Conservation (phyloP, 2,888 invertebrate genomes). For the Mesochorus sp. region DNA sequence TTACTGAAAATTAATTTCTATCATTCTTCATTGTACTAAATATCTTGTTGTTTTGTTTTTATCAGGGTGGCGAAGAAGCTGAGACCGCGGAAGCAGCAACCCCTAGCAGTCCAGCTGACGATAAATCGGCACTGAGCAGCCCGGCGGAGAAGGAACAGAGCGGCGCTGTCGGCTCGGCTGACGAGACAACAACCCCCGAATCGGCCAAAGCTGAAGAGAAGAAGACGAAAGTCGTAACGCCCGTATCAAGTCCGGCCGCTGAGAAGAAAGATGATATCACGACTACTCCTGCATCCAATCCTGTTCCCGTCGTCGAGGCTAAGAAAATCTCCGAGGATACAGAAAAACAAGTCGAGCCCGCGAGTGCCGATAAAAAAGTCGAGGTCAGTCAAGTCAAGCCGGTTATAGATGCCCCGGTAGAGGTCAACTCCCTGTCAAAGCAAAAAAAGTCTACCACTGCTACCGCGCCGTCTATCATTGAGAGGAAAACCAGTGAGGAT, state of each 20-base stretch:
- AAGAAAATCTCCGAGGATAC: conserved; percentile 70
- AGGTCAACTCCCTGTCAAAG: conserved; percentile 73
- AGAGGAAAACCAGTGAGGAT: conserved; percentile 82
- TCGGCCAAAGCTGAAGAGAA: conserved; percentile 65
- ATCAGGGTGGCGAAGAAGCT: conserved; percentile 79
- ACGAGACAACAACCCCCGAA: conserved; percentile 51
- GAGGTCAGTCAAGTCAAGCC: conserved; percentile 80
- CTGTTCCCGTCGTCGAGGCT: conserved; percentile 75
- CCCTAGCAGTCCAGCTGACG: conserved; percentile 72
- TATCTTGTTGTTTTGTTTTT: conserved; percentile 35
- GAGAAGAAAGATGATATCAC: conserved; percentile 76
- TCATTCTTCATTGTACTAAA: background rate
- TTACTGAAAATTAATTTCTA: background rate
- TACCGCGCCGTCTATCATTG: conserved; percentile 80
- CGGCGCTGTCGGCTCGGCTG: conserved; percentile 31
- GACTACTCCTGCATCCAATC: conserved; percentile 69
- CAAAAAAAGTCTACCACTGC: conserved; percentile 65
- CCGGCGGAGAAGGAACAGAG: conserved; percentile 72
- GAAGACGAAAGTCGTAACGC: conserved; percentile 54
- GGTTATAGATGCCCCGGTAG: conserved; percentile 70
- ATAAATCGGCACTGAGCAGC: conserved; percentile 76
- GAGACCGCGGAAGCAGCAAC: conserved; percentile 65
- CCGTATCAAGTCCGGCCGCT: conserved; percentile 61
- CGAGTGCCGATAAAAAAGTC: conserved; percentile 76
- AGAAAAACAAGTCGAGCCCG: conserved; percentile 67